Evolutionary conservation across 2,113 vertebrate species (phyloP).

Genomic region (Mus spicilegus): DNA sequence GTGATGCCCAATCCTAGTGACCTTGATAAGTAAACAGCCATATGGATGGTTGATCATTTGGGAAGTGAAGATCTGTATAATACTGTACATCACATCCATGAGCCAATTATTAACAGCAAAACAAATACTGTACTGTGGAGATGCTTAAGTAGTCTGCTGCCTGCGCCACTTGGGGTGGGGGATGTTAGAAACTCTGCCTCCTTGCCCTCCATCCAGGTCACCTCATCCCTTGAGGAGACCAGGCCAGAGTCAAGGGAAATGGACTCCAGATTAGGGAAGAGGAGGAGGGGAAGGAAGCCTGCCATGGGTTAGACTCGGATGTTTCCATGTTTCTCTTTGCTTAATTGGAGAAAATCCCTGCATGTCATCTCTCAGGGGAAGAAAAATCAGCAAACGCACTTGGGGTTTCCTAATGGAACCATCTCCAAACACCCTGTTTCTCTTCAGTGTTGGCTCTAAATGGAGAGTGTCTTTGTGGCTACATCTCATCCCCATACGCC

Average conservation of each 20-base stretch:
- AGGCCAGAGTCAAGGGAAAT: neutral
- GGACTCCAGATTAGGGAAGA: neutral
- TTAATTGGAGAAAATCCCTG: conserved; percentile 18
- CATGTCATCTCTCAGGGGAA: neutral
- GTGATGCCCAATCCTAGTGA: conserved; percentile 25
- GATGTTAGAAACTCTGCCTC: neutral
- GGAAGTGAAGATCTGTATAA: conserved; percentile 42
- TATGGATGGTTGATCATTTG: conserved; percentile 59
- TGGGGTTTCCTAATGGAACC: neutral
- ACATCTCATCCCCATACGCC: neutral
- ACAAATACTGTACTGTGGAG: neutral
- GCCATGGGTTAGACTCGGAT: neutral
- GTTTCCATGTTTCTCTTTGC: neutral
- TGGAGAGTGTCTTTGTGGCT: accelerated
- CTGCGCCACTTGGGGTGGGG: neutral
- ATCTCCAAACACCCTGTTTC: neutral
- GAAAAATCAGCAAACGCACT: neutral
- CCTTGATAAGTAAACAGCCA: conserved; percentile 70
- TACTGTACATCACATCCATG: neutral
- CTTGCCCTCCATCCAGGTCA: neutral
- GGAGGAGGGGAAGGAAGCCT: neutral
- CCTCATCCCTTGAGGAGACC: neutral
- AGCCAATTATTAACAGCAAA: conserved; percentile 50
- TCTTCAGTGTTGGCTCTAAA: neutral
- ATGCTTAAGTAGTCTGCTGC: neutral